phyloP scores from a whole-genome alignment of 92 coral and sea anemone species.

The Palythoa grandiflora region DNA sequence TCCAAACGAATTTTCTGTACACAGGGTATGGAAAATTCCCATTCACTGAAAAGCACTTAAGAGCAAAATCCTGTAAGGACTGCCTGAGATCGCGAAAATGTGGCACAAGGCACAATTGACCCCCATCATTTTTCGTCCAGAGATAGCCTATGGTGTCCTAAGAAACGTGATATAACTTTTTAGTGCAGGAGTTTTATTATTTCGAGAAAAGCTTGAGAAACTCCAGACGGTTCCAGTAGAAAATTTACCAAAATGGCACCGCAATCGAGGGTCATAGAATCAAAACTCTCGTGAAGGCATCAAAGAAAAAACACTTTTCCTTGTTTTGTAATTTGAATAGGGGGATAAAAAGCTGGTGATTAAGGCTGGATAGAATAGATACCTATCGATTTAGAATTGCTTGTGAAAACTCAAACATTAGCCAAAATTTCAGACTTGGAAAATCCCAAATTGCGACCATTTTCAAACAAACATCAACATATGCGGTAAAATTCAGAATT shows the following conservation, averaged over 20 bases:
- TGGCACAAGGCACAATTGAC: slow-evolving; percentile 54
- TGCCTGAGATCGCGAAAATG: slow-evolving; percentile 14
- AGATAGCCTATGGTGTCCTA: slow-evolving; percentile 46
- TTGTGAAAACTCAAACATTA: slow-evolving; percentile 31
- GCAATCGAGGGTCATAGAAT: neutral
- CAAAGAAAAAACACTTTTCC: neutral
- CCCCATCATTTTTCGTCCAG: slow-evolving; percentile 50
- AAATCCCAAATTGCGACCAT: slow-evolving; percentile 39
- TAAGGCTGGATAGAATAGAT: no score
- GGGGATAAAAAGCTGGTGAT: no score
- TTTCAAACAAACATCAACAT: slow-evolving; percentile 29
- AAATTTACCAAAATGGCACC: slow-evolving; percentile 46
- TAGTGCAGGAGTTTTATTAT: slow-evolving; percentile 50
- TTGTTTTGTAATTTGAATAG: neutral
- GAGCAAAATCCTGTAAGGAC: slow-evolving; percentile 43
- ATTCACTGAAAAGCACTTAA: neutral
- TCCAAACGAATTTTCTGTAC: no score
- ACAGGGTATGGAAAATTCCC: no score
- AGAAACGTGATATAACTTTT: slow-evolving; percentile 51
- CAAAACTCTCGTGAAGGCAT: slow-evolving; percentile 35
- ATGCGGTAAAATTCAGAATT: slow-evolving; percentile 42
- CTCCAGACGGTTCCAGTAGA: slow-evolving; percentile 46
- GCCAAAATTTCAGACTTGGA: slow-evolving; percentile 37
- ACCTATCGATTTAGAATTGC: slow-evolving; percentile 2
- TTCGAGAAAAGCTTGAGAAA: slow-evolving; percentile 58